These are phyloP conservation scores for Neolamprologus modestus DNA, from an alignment of 2,113 vertebrate species.

Conservation along the genomic window DNA sequence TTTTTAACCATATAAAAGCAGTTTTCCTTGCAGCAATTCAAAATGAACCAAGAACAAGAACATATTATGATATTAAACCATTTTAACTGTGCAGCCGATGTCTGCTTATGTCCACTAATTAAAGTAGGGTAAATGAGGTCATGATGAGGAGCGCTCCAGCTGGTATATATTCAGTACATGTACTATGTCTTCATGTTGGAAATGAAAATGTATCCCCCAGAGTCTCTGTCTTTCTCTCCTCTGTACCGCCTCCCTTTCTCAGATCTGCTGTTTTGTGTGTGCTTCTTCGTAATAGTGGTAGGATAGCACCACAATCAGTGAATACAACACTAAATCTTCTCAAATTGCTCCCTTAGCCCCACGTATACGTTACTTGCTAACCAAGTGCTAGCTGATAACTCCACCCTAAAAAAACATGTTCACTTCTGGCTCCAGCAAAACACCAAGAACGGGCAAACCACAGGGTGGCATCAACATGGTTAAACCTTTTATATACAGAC, in stretches of 20 bases:
- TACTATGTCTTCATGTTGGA: background rate
- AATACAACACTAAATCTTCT: background rate
- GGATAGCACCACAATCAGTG: background rate
- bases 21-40: background rate
- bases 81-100: background rate
- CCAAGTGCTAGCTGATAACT: background rate
- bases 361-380: background rate
- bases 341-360: background rate
- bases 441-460: background rate
- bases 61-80: background rate
- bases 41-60: background rate
- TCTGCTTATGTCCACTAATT: background rate
- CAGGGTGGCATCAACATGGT: fast-evolving
- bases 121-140: background rate
- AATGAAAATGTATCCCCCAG: background rate
- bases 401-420: background rate
- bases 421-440: background rate
- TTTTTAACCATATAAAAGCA: background rate
- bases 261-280: background rate
- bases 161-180: background rate
- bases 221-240: background rate
- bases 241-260: background rate
- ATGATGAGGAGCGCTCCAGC: background rate
- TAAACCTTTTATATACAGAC: background rate
- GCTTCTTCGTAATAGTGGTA: background rate